A percentile compares a stretch with the other conserved stretches of the same genome.
These are phyloP conservation scores for Andrena dorsata DNA, from an alignment of 2,888 invertebrate species.

Conservation along the genomic window DNA sequence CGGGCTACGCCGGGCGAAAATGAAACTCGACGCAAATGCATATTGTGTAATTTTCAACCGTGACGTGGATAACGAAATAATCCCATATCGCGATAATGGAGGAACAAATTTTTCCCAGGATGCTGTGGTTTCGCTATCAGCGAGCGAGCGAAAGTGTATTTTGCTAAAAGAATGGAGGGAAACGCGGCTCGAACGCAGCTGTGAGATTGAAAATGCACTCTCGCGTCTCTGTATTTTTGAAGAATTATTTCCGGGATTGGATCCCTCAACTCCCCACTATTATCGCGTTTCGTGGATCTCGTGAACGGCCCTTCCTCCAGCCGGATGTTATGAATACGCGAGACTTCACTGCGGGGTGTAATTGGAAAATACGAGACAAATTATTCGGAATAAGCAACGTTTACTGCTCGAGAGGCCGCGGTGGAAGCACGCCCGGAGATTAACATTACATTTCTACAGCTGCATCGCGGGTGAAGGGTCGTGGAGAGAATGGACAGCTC, in stretches of 20 bases:
- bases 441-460: conserved; percentile 17
- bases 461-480: conserved; percentile 5
- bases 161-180: too few species aligned
- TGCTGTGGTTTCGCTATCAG: not conserved
- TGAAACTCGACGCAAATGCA: not conserved
- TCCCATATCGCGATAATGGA: not conserved
- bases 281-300: conserved; percentile 8
- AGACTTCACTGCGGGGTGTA: too few species aligned
- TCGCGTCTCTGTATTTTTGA: conserved; percentile 10
- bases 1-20: not conserved
- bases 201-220: not conserved
- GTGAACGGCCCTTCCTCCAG: not conserved
- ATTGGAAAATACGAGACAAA: conserved; percentile 18
- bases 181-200: too few species aligned
- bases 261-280: not conserved
- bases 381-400: not conserved
- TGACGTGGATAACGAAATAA: conserved; percentile 9
- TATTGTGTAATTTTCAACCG: conserved; percentile 2
- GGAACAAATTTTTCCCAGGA: not conserved
- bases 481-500: not conserved
- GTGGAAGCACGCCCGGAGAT: not conserved
- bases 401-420: not conserved
- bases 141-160: not conserved
- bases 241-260: conserved; percentile 31
- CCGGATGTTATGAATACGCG: not conserved